These are phyloP conservation scores for Bursaphelenchus okinawaensis DNA, from an alignment of 2,888 invertebrate species.

Conservation along the genomic window DNA sequence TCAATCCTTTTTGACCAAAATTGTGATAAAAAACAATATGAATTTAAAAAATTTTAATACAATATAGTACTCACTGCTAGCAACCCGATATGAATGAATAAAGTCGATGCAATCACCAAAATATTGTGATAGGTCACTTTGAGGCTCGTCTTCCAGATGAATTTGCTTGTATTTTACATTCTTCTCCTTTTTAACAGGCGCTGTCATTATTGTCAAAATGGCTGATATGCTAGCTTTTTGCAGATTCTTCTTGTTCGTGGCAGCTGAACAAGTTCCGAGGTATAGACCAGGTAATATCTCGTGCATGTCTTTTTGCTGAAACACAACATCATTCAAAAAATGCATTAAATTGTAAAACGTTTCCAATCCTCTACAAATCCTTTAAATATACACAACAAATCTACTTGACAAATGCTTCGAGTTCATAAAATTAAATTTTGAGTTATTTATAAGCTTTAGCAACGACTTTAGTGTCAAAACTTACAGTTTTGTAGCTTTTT, in stretches of 20 bases:
- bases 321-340: no score
- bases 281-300: neutral
- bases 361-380: no score
- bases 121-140: slow-evolving; percentile 5
- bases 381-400: no score
- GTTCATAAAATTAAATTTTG: no score
- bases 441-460: no score
- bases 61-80: slow-evolving; percentile 21
- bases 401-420: no score
- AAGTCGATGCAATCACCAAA: slow-evolving; percentile 27
- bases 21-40: no score
- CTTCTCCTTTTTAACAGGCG: neutral
- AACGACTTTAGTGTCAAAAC: neutral
- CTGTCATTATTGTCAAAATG: neutral
- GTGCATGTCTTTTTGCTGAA: neutral
- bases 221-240: neutral
- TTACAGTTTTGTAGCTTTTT: neutral
- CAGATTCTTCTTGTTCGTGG: neutral
- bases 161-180: neutral
- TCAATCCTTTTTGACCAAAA: no score
- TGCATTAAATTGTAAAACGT: no score
- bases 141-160: neutral
- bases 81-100: slow-evolving; percentile 28
- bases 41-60: neutral
- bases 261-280: neutral